Conservation (phyloP, 2,888 invertebrate species). For the Nephrotoma appendiculata region DNA sequence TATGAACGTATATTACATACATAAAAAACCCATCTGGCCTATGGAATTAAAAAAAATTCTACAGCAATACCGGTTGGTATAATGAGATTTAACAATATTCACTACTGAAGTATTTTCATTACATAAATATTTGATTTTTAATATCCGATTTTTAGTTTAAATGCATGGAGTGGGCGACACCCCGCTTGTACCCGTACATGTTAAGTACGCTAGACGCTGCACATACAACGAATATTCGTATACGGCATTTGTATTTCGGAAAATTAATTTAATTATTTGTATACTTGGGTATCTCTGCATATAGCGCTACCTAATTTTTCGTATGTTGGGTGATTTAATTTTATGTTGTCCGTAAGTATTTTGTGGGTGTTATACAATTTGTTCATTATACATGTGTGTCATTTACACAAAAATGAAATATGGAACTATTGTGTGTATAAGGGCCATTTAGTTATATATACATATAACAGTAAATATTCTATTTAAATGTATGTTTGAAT, state of each 20-base stretch:
- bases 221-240: not conserved
- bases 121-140: not conserved
- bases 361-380: not conserved
- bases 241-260: not conserved
- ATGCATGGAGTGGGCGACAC: not conserved
- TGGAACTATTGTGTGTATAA: not conserved
- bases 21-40: not conserved
- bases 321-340: not conserved
- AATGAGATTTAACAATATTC: not conserved
- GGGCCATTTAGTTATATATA: not conserved
- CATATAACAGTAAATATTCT: too few species aligned
- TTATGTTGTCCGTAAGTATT: not conserved
- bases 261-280: not conserved
- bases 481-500: not conserved
- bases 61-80: not conserved
- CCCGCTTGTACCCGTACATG: not conserved
- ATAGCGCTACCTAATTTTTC: not conserved
- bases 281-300: not conserved
- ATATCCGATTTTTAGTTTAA: not conserved
- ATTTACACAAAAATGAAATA: not conserved
- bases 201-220: not conserved
- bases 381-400: not conserved
- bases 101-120: not conserved
- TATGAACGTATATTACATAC: not conserved
- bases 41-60: not conserved